phyloP scores from a whole-genome alignment of 2,888 invertebrate genomes.

The Chymomyza fuscimana region DNA sequence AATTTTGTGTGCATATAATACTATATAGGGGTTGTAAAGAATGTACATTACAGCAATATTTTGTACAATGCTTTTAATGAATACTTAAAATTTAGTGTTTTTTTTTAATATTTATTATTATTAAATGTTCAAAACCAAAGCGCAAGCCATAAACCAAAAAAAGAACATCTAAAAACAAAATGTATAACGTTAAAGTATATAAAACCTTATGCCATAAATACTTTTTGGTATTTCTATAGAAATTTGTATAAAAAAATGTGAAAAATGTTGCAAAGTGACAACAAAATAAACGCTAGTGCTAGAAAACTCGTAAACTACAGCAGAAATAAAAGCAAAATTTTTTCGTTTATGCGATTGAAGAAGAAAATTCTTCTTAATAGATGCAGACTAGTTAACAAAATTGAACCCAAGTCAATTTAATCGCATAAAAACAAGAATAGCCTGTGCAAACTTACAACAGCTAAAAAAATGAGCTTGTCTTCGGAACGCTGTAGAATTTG shows the following conservation, averaged over 20 bases:
- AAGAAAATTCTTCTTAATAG: too few species aligned
- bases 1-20: slow-evolving; percentile 11
- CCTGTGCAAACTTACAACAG: too few species aligned
- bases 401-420: too few species aligned
- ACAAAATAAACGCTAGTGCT: background rate
- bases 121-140: slow-evolving; percentile 8
- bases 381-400: too few species aligned
- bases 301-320: slow-evolving; percentile 1
- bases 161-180: slow-evolving; percentile 24
- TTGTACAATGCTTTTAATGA: slow-evolving; percentile 1
- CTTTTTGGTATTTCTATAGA: background rate
- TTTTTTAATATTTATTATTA: background rate
- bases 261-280: background rate
- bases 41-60: slow-evolving; percentile 25
- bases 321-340: background rate
- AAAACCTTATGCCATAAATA: background rate
- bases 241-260: slow-evolving; percentile 1
- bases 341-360: too few species aligned
- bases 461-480: too few species aligned
- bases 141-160: slow-evolving; percentile 33
- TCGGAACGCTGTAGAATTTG: too few species aligned
- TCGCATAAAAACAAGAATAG: too few species aligned
- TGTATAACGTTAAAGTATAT: background rate
- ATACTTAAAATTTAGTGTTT: background rate
- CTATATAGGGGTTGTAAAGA: too few species aligned